Evolutionary conservation across 2,888 invertebrate species (phyloP).

Genomic region (Drosophila stalkeri): DNA sequence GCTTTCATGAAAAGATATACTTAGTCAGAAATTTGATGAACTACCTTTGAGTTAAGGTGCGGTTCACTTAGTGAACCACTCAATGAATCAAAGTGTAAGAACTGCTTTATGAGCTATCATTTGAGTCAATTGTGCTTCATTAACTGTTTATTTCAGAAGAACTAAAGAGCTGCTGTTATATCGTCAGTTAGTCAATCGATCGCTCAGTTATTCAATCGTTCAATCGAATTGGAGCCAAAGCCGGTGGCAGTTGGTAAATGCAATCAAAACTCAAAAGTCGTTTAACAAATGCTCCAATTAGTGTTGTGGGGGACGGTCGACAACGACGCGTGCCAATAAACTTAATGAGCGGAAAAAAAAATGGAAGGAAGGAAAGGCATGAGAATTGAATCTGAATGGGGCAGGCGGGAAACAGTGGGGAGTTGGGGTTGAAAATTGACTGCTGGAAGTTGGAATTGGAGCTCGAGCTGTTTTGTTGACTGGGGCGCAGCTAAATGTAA

Average conservation of each 20-base stretch:
- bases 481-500: constrained; percentile 27
- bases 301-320: constrained; percentile 34
- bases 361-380: constrained; percentile 19
- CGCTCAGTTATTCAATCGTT: constrained; percentile 22
- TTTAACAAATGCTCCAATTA: constrained; percentile 65
- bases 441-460: constrained; percentile 14
- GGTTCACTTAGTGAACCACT: not conserved
- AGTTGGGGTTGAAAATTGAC: constrained; percentile 7
- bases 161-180: not conserved
- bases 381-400: not conserved
- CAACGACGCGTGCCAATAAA: constrained; percentile 42
- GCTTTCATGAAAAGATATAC: not conserved
- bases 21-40: not conserved
- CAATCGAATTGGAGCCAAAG: constrained; percentile 28
- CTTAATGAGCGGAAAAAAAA: constrained; percentile 41
- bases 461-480: not conserved
- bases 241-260: constrained; percentile 32
- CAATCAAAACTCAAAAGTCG: constrained; percentile 43
- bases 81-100: not conserved
- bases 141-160: not conserved
- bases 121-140: not conserved
- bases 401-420: not conserved
- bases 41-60: not conserved
- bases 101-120: not conserved
- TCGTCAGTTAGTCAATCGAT: constrained; percentile 11